phyloP scores from a whole-genome alignment of 2,113 vertebrate species.

The Eurystomus gularis region DNA sequence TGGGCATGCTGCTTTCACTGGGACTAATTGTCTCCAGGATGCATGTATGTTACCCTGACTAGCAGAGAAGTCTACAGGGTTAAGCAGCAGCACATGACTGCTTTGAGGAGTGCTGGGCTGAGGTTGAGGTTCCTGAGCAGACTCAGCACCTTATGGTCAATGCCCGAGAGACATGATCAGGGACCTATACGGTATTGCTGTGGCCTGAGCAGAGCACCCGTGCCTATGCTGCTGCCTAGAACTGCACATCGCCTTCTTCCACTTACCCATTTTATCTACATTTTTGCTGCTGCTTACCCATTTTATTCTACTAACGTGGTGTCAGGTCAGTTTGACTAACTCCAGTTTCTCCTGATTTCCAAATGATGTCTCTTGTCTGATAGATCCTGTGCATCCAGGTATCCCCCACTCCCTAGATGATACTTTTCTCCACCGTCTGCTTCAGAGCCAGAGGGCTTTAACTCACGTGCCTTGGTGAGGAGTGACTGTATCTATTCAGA shows the following conservation, averaged over 20 bases:
- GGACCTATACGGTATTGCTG: too few species aligned
- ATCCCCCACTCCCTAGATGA: neutral
- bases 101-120: neutral
- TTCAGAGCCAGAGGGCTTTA: neutral
- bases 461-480: neutral
- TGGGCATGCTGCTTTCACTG: neutral
- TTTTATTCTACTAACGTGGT: neutral
- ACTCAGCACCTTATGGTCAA: neutral
- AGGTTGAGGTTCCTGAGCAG: neutral
- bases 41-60: neutral
- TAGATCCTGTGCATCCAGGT: neutral
- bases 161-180: neutral
- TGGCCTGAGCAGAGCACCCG: neutral
- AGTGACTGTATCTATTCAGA: neutral
- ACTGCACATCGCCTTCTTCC: neutral
- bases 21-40: neutral
- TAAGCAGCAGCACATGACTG: accelerated
- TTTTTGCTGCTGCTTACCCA: neutral
- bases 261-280: neutral
- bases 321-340: neutral
- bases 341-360: neutral
- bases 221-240: neutral
- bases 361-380: neutral
- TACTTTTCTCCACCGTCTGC: neutral
- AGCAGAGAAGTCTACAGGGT: neutral